A percentile compares a stretch with the other conserved stretches of the same genome.
Conservation (phyloP, 2,888 invertebrate genomes). For the Erebia epiphron region DNA sequence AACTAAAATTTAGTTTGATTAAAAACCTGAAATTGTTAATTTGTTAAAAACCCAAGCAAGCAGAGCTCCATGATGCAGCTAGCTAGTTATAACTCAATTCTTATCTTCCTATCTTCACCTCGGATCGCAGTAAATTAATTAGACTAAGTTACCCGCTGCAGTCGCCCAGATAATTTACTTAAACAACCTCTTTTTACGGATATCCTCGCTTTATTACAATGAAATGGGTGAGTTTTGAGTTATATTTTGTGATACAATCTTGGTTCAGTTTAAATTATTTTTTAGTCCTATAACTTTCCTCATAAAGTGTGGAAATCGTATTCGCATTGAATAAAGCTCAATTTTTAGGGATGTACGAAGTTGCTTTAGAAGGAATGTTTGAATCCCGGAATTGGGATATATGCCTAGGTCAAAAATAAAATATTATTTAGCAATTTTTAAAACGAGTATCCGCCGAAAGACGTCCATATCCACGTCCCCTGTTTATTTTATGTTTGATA, state of each 20-base stretch:
- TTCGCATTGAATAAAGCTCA: too few relatives aligned
- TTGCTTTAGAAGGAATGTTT: too few relatives aligned
- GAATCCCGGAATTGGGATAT: too few relatives aligned
- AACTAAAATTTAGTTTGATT: neutral
- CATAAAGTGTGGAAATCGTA: too few relatives aligned
- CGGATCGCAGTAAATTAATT: slow-evolving; percentile 55
- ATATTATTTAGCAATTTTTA: too few relatives aligned
- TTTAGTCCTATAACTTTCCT: too few relatives aligned
- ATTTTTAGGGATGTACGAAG: too few relatives aligned
- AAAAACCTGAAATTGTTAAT: slow-evolving; percentile 14
- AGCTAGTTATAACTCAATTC: slow-evolving; percentile 56
- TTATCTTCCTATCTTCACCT: slow-evolving; percentile 54
- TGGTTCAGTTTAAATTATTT: neutral
- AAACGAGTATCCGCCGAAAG: too few relatives aligned
- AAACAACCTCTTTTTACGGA: slow-evolving; percentile 51
- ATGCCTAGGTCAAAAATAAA: too few relatives aligned
- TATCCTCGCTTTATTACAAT: slow-evolving; percentile 41
- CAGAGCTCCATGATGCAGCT: slow-evolving; percentile 9
- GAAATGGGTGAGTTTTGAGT: slow-evolving; percentile 39
- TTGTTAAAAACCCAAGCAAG: slow-evolving; percentile 41
- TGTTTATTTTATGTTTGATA: too few relatives aligned
- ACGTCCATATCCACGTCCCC: too few relatives aligned
- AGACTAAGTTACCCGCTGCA: slow-evolving; percentile 50
- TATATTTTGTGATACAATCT: slow-evolving; percentile 23
- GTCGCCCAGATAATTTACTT: slow-evolving; percentile 57